phyloP scores from a whole-genome alignment of 2,797 vertebrate species.

The Eulemur albifrons region DNA sequence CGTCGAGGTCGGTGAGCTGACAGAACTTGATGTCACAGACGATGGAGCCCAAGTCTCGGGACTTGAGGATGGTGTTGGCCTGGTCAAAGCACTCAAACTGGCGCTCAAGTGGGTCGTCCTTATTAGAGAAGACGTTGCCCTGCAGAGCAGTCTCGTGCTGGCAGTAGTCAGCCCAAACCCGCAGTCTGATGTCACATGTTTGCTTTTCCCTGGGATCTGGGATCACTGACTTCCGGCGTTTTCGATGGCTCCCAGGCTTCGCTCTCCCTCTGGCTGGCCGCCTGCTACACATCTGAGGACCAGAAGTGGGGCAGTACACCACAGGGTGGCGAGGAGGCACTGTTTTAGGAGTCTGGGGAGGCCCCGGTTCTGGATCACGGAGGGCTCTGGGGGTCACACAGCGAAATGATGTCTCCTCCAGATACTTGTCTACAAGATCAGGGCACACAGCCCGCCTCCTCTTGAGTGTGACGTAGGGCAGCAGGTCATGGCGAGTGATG shows the following conservation, averaged over 20 bases:
- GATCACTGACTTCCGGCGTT: constrained; percentile 91
- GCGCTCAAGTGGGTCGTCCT: constrained; percentile 95
- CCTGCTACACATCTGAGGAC: constrained; percentile 89
- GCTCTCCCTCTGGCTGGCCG: constrained; percentile 86
- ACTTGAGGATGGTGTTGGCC: constrained; percentile 98
- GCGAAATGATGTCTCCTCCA: constrained; percentile 95
- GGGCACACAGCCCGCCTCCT: constrained; percentile 91
- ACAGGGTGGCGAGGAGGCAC: constrained; percentile 88
- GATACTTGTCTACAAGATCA: constrained; percentile 96
- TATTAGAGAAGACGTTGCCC: constrained; percentile 98
- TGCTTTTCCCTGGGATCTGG: constrained; percentile 95
- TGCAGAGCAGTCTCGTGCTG: constrained; percentile 97
- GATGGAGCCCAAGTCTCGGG: constrained; percentile 96
- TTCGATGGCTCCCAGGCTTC: constrained; percentile 88
- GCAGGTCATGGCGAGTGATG: constrained; percentile 95
- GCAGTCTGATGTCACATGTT: constrained; percentile 95
- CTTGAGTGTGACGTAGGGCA: constrained; percentile 95
- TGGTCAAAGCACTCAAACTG: constrained; percentile 98
- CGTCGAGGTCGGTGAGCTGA: constrained; percentile 98
- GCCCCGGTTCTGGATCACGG: constrained; percentile 74
- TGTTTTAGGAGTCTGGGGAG: constrained; percentile 82
- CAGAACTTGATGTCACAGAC: constrained; percentile 99
- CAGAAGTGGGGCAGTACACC: constrained; percentile 91
- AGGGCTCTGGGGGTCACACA: constrained; percentile 92
- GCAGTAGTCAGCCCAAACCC: constrained; percentile 96